Conservation (phyloP, 2,888 invertebrate species). For the Morinoia aosen region DNA sequence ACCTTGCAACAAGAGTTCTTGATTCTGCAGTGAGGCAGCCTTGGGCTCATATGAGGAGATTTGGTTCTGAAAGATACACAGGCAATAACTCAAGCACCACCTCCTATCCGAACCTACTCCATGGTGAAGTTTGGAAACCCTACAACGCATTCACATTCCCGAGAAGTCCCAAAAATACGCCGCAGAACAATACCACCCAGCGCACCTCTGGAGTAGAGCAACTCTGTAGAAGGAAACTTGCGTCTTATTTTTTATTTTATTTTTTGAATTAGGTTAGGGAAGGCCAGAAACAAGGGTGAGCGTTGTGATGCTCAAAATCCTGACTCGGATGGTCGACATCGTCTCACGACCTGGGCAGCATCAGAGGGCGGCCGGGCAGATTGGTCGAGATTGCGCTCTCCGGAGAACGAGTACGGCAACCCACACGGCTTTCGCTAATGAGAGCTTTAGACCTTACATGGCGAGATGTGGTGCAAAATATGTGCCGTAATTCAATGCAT, state of each 20-base stretch:
- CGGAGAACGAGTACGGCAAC: background rate
- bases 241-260: background rate
- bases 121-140: no score
- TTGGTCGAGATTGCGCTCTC: constrained; percentile 6
- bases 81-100: no score
- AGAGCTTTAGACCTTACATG: constrained; percentile 32
- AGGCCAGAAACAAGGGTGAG: background rate
- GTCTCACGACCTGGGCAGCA: background rate
- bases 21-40: background rate
- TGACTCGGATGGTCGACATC: background rate
- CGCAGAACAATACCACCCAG: background rate
- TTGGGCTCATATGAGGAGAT: no score
- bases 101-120: no score
- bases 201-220: background rate
- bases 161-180: background rate
- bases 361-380: background rate
- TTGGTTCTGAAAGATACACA: no score
- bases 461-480: background rate
- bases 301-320: background rate
- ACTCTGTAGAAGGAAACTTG: background rate
- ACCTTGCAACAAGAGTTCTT: background rate
- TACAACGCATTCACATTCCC: no score
- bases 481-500: constrained; percentile 7
- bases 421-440: constrained; percentile 22
- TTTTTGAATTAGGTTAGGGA: background rate